Conservation (phyloP, 2,888 invertebrate genomes). For the Athetis lepigone region DNA sequence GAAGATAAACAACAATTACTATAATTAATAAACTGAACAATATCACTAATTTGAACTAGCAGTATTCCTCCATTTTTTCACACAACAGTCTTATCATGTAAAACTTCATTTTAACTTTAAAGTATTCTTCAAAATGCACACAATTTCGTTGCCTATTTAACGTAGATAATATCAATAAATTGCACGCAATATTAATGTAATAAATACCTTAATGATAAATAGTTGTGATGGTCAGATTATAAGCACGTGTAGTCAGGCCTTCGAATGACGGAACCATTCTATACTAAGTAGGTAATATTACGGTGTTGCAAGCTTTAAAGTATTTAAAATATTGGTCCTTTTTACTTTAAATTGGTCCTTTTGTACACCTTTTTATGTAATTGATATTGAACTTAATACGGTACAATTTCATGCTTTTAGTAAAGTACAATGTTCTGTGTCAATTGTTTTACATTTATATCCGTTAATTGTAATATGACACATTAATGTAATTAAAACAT, state of each 20-base stretch:
- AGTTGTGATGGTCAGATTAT: conserved; percentile 36
- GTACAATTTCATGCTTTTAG: conserved; percentile 11
- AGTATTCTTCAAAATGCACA: conserved; percentile 32
- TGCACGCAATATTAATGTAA: conserved; percentile 43
- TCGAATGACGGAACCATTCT: conserved; percentile 38
- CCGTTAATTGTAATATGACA: conserved; percentile 15
- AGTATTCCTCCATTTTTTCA: too few relatives aligned
- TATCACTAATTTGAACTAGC: too few relatives aligned
- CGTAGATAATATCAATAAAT: conserved; percentile 44
- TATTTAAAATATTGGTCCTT: conserved; percentile 30
- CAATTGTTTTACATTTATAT: conserved; percentile 1
- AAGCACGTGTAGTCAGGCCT: conserved; percentile 28
- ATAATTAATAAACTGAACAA: too few relatives aligned
- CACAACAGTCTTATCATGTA: too few relatives aligned
- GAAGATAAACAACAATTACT: too few relatives aligned
- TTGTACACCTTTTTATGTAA: conserved; percentile 39
- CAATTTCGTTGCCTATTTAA: conserved; percentile 44
- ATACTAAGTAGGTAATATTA: conserved; percentile 13
- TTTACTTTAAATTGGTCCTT: conserved; percentile 19
- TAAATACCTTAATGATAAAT: conserved; percentile 44
- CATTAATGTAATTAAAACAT: too few relatives aligned
- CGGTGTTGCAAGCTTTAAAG: not conserved
- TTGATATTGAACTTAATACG: conserved; percentile 12
- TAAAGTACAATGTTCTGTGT: conserved; percentile 7
- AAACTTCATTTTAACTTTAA: too few relatives aligned